Conservation (phyloP, 2,113 vertebrate species). For the Pseudorhombus dupliciocellatus region DNA sequence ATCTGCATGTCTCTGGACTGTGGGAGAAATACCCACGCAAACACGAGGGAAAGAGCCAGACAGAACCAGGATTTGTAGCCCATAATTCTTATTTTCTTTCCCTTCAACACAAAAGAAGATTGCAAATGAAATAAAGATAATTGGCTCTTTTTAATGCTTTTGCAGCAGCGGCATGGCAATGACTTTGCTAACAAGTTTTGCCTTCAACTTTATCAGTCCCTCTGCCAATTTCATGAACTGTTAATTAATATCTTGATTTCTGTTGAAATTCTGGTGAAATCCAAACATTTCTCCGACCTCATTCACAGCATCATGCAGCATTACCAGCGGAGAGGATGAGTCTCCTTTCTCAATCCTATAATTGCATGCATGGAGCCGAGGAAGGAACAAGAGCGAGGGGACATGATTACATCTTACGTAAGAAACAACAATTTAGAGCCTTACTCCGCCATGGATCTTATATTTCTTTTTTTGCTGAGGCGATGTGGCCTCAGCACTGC, state of each 20-base stretch:
- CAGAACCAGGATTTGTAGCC: not conserved
- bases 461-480: slow-evolving; percentile 15
- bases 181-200: not conserved
- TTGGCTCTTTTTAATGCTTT: not conserved
- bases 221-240: slow-evolving; percentile 15
- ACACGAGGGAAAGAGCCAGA: not conserved
- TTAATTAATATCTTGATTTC: not conserved
- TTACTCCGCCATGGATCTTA: slow-evolving; percentile 12
- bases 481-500: not conserved
- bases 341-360: slow-evolving; percentile 8
- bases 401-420: slow-evolving; percentile 17
- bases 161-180: not conserved
- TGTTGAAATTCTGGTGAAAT: not conserved
- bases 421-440: not conserved
- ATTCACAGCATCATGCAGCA: slow-evolving; percentile 12
- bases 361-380: slow-evolving; percentile 8
- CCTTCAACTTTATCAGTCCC: not conserved
- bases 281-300: not conserved
- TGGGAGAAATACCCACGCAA: not conserved
- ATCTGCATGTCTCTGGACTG: not conserved
- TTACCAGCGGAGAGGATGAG: slow-evolving; percentile 1
- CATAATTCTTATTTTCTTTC: not conserved
- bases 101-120: not conserved
- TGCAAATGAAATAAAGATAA: not conserved
- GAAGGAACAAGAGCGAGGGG: slow-evolving; percentile 6